Conservation (phyloP, 2,888 invertebrate genomes). For the Ichneumon xanthorius region DNA sequence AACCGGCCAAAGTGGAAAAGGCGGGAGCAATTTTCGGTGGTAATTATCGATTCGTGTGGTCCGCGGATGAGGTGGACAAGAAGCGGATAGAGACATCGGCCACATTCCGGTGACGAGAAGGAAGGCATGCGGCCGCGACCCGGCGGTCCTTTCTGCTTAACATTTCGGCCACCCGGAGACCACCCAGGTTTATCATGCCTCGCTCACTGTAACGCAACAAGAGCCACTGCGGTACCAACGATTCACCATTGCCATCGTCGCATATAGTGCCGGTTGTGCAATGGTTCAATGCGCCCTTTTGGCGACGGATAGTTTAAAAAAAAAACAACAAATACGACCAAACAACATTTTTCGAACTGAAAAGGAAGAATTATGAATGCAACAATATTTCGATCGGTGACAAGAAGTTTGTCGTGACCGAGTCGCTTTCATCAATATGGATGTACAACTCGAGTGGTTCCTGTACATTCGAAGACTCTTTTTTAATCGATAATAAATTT, state of each 20-base stretch:
- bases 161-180: conserved; percentile 79
- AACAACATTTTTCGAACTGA: background rate
- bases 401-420: background rate
- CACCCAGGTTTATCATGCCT: conserved; percentile 77
- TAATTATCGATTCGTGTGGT: conserved; percentile 85
- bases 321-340: background rate
- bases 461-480: background rate
- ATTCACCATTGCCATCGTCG: conserved; percentile 49
- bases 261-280: conserved; percentile 20
- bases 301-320: background rate
- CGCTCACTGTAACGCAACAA: conserved; percentile 52
- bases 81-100: conserved; percentile 85
- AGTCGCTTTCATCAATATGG: conserved; percentile 10
- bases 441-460: background rate
- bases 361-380: background rate
- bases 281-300: conserved; percentile 27
- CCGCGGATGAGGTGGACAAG: conserved; percentile 79
- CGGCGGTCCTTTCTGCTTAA: conserved; percentile 78
- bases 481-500: conserved; percentile 37
- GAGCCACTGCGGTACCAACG: conserved; percentile 23
- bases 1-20: conserved; percentile 81
- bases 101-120: conserved; percentile 80
- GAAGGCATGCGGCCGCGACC: conserved; percentile 78
- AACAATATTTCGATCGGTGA: background rate
- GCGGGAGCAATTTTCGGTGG: conserved; percentile 82